Percentiles rank a stretch among this genome's conserved stretches.
Evolutionary conservation across 1,140 invertebrate genomes (phyloP).

Genomic region (Diorhabda carinulata): DNA sequence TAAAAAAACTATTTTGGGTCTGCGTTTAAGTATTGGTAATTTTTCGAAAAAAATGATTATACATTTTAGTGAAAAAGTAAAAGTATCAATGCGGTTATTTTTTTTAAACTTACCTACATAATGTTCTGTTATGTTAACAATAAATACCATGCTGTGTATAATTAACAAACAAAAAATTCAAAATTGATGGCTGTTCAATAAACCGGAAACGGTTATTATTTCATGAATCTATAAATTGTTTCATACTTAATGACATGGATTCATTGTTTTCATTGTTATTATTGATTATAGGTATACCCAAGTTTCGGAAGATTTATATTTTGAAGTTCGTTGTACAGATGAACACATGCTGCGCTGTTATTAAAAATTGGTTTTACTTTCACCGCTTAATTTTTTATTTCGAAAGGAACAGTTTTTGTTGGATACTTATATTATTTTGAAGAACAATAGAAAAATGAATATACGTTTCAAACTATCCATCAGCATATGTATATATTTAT

Average conservation of each 20-base stretch:
- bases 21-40: too few relatives aligned
- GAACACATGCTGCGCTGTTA: background rate
- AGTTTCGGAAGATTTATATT: slow-evolving; percentile 4
- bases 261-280: background rate
- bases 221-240: slow-evolving; percentile 4
- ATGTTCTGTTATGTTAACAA: background rate
- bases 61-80: too few relatives aligned
- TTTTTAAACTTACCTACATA: too few relatives aligned
- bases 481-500: too few relatives aligned
- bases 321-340: slow-evolving; percentile 3
- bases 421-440: too few relatives aligned
- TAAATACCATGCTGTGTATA: background rate
- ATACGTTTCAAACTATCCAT: too few relatives aligned
- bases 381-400: background rate
- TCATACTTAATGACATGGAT: slow-evolving; percentile 2
- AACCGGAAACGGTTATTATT: slow-evolving; percentile 6
- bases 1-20: too few relatives aligned
- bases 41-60: too few relatives aligned
- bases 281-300: slow-evolving; percentile 6
- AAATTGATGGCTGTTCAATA: slow-evolving; percentile 14
- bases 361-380: slow-evolving; percentile 11
- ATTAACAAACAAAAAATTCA: background rate
- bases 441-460: too few relatives aligned
- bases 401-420: too few relatives aligned
- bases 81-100: too few relatives aligned